Evolutionary conservation across 92 coral and sea anemone genomes (phyloP), one percentile per base, ranked within the genome.

Genomic region (Palythoa grandis): DNA sequence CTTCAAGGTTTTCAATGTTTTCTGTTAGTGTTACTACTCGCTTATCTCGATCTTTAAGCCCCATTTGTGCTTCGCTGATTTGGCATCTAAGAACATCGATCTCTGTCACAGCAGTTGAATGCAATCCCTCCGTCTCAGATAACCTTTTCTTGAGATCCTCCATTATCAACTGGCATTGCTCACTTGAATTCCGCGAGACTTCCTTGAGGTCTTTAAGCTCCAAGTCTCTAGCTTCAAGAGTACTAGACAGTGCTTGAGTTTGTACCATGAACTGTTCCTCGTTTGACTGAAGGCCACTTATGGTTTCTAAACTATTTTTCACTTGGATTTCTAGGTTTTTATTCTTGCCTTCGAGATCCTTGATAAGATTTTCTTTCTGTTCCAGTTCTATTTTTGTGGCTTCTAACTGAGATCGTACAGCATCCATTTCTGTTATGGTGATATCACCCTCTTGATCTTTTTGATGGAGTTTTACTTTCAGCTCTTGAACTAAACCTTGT

Each of bases 271-370:
- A 47, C 19, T 80, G 74, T 13, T 67, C 63, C 11, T 11, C 73
- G 24, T 80, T 66, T 80, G 75, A 66, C n/a, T 47, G 58, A 43
- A 92, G 78, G 3, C 24, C 75, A 1, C 38, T 85, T 43, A 67
- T 78, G 11, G 89, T 82, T n/a, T 86, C 90, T 9, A 76, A 78
- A 22, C 77, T 86, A 10, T 66, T 79, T n/a, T 88, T 38, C 20
- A 92, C 76, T 82, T 89, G 92, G 5, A 87, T 80, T 82, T 92
- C 92, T 53, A 87, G 85, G n/a, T 87, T 88, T 38, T 79, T 86
- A 52, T 79, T 71, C 38, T 84, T 92, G 53, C 60, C 90, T 57
- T 72, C 61, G 38, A 95, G 83, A 54, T 91, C 91, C 66, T 77
- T 76, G 22, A 90, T 88, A 58, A 52, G 60, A 65, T 17, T 29